Evolutionary conservation across 2,797 vertebrate species (phyloP).

Genomic region (Cossypha niveicapilla): DNA sequence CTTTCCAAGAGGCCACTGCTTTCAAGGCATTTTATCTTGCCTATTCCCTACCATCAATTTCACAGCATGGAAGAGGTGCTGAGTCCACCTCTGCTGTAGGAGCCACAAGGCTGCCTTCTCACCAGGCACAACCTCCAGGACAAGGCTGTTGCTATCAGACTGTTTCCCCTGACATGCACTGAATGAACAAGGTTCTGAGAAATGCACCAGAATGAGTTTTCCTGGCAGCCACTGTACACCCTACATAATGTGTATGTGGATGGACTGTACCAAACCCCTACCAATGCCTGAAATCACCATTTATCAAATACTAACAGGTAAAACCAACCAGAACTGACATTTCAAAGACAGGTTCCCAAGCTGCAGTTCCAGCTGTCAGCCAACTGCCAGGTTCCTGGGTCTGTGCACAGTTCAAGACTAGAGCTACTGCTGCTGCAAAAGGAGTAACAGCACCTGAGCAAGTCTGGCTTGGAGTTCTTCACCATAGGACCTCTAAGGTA

Average conservation of each 20-base stretch:
- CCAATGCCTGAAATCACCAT: not conserved
- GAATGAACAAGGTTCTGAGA: not conserved
- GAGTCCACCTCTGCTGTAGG: not conserved
- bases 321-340: not conserved
- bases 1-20: not conserved
- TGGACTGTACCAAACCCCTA: not conserved
- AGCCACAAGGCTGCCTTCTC: not conserved
- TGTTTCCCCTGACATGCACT: not conserved
- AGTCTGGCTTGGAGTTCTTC: not conserved
- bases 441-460: not conserved
- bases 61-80: not conserved
- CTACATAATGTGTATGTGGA: not conserved
- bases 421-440: not conserved
- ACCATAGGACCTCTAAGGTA: not conserved
- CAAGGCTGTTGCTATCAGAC: not conserved
- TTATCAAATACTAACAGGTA: not conserved
- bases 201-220: accelerated
- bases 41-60: not conserved
- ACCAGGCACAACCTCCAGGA: not conserved
- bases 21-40: not conserved
- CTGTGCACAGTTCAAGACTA: not conserved
- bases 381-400: not conserved
- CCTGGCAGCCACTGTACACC: not conserved
- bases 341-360: not conserved
- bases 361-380: not conserved